These are phyloP conservation scores for Mallateleia sp. DNA, from an alignment of 2,888 invertebrate species.

Conservation along the genomic window DNA sequence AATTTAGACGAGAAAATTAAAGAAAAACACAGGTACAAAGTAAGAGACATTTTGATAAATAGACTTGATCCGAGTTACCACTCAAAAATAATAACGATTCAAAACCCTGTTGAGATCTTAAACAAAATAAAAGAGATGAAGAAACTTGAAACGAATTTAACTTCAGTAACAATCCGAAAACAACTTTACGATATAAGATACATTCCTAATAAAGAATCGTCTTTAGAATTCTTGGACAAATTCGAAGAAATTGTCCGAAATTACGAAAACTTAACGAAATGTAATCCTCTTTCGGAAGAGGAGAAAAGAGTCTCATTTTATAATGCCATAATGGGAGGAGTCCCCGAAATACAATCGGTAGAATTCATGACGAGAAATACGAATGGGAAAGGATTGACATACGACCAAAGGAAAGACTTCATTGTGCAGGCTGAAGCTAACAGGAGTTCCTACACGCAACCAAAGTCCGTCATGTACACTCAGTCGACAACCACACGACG, in stretches of 20 bases:
- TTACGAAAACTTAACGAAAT: conserved; percentile 26
- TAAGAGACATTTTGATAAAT: conserved; percentile 79
- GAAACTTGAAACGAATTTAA: conserved; percentile 71
- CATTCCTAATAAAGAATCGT: conserved; percentile 60
- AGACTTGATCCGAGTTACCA: no score
- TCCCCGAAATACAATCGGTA: conserved; percentile 26
- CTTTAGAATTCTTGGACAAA: conserved; percentile 67
- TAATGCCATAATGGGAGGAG: conserved; percentile 20
- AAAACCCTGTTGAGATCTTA: conserved; percentile 73
- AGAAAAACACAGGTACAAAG: conserved; percentile 73
- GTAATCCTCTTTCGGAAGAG: conserved; percentile 55
- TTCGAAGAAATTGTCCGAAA: conserved; percentile 69
- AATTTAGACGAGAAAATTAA: neutral
- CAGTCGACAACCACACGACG: neutral
- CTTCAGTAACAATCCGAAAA: conserved; percentile 63
- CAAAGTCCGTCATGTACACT: neutral
- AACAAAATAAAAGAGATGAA: conserved; percentile 72
- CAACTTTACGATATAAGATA: conserved; percentile 71
- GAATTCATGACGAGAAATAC: conserved; percentile 54
- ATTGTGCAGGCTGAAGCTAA: conserved; percentile 73
- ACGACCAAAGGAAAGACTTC: conserved; percentile 66
- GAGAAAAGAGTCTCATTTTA: conserved; percentile 72
- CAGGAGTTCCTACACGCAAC: no score
- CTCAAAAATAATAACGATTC: conserved; percentile 66
- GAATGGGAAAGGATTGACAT: conserved; percentile 66